phyloP scores from a whole-genome alignment of 1,140 invertebrate species.

The Leptestheria dahalacensis region DNA sequence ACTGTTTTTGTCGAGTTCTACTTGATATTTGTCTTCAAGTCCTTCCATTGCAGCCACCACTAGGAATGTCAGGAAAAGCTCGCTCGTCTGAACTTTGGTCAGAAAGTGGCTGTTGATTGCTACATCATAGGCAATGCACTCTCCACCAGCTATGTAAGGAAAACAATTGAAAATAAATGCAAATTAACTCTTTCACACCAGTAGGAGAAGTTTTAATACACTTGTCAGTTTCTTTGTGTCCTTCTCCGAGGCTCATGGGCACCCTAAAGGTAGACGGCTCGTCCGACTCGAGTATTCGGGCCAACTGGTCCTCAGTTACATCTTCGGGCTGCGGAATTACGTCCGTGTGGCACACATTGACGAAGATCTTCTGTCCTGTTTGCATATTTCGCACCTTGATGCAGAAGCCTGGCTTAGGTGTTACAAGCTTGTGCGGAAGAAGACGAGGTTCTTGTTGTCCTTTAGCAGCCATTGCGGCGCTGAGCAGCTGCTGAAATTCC shows the following conservation, averaged over 20 bases:
- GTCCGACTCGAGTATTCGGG: conserved; percentile 41
- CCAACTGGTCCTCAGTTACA: conserved; percentile 55
- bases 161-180: conserved; percentile 15
- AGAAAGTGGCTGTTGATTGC: conserved; percentile 58
- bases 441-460: neutral
- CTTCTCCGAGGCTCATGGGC: conserved; percentile 74
- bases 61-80: conserved; percentile 57
- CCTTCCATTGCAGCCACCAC: conserved; percentile 57
- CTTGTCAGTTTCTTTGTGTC: conserved; percentile 61
- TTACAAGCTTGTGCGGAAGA: conserved; percentile 5
- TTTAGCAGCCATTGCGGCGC: neutral
- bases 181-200: neutral
- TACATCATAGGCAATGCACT: conserved; percentile 56
- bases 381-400: conserved; percentile 56
- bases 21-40: conserved; percentile 52
- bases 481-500: conserved; percentile 11
- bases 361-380: conserved; percentile 53
- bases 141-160: conserved; percentile 36
- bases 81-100: conserved; percentile 43
- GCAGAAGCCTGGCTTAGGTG: conserved; percentile 50
- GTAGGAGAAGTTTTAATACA: conserved; percentile 27
- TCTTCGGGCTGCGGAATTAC: conserved; percentile 63
- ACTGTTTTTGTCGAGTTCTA: conserved; percentile 43
- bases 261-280: conserved; percentile 53
- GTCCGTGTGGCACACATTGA: conserved; percentile 60